Percentiles rank a stretch among this genome's conserved stretches.
Evolutionary conservation across 2,888 invertebrate species (phyloP).

Genomic region (Parapristionchus giblindavisi): DNA sequence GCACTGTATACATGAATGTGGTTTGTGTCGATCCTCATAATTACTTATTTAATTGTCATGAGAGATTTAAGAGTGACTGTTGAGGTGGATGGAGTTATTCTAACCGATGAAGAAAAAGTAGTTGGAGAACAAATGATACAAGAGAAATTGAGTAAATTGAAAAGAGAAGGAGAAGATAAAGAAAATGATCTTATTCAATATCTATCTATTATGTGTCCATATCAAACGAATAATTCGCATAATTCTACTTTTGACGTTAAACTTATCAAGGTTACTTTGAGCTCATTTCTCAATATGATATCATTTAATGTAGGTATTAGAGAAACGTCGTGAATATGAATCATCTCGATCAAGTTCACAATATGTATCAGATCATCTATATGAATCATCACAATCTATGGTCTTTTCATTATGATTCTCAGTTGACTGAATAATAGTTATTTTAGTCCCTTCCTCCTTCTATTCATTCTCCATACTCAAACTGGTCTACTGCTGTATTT

Average conservation of each 20-base stretch:
- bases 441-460: conserved; percentile 8
- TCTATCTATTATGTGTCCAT: conserved; percentile 8
- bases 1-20: no score
- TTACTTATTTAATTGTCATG: no score
- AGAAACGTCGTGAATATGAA: conserved; percentile 32
- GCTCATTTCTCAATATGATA: not conserved
- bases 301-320: not conserved
- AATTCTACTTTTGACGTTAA: conserved; percentile 11
- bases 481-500: conserved; percentile 1
- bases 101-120: conserved; percentile 29
- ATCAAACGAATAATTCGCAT: no score
- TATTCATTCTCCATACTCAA: conserved; percentile 31
- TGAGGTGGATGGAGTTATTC: conserved; percentile 25
- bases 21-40: no score
- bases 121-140: conserved; percentile 26
- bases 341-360: not conserved
- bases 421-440: not conserved
- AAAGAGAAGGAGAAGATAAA: conserved; percentile 6
- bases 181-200: conserved; percentile 9
- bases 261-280: not conserved
- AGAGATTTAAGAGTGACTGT: no score
- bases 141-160: conserved; percentile 27
- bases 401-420: not conserved
- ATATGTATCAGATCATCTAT: not conserved
- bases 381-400: not conserved